Base-by-base conservation (phyloP, 1,140 invertebrate genomes). In the Dysdera silvatica region DNA sequence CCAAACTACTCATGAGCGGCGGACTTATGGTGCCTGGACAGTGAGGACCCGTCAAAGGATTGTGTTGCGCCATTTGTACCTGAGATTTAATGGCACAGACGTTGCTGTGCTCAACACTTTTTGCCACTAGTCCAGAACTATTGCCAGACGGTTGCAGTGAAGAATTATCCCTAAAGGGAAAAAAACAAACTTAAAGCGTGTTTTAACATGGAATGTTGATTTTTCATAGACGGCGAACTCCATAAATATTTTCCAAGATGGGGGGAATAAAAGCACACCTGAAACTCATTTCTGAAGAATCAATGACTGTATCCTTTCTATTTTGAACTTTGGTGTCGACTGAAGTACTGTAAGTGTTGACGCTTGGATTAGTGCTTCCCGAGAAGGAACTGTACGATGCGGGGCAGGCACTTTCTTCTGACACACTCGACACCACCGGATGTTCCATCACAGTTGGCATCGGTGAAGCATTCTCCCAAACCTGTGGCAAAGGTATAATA, bases 381-480 rank as follows among this genome's bases (percentile, higher is more conserved):
- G 62, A 43, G 40, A 58, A 65, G 10, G 54, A 52, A 29, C 23
- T 48, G 23, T 58, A 65, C 10, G 49, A 55, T 23, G 41, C 33
- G 16, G 56, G 37, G 23, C 33, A 41, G 29, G 65, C 18, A 4
- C 14, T 56, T 62, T 67, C 56, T 48, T 67, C 55, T 40, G 37
- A 3, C 29, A 31, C 26, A 12, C 41, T 26, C 7, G 29, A n/a
- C 54, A 18, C 18, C 32, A 48, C 47, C 12, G 81, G 80, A 67
- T 86, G 84, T 57, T 88, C 86, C 49, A 86, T 81, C 0, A 86
- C 84, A 12, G 84, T 81, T 8, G 82, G 79, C 78, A 84, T 82
- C 6, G 83, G 77, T 14, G 83, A 80, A 40, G 82, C 81, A 58
- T 80, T 84, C 69, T 90, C 88, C 88, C 88, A 91, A 12, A 81